Evolutionary conservation across 2,113 vertebrate species (phyloP), one percentile per base, ranked within the genome.

Genomic region (Gracilinanus agilis): DNA sequence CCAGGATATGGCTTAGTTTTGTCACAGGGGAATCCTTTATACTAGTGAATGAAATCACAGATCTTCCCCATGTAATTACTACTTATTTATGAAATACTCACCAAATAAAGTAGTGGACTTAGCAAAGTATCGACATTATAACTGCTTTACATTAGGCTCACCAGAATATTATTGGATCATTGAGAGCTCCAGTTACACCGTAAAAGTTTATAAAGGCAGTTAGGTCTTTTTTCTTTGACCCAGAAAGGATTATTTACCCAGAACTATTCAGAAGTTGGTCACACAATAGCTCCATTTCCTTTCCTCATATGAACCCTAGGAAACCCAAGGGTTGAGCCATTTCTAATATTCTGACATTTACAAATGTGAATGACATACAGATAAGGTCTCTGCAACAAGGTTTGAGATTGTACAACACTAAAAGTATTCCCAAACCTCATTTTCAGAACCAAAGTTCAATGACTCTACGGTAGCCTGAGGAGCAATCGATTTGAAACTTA

Each of bases 81-180:
- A 11, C 19, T 40, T 83, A 40, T 5, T 83, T 40, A 8, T 23
- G 67, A 83, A 83, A 40, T 83, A 67, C 13, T 29, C 61, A 67
- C 11, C 61, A 12, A 67, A 13, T 67, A 34, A 67, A 83, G 7
- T 83, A 12, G 21, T 83, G 67, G 1, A 83, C 9, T 7, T 83
- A 75, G 13, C 67, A 75, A n/a, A 75, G 29, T 75, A 75, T 75
- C 34, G n/a, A 21, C 40, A 34, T 90, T 92, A 11, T 23, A 40
- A 94, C 95, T 93, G 83, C 95, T 97, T 96, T 97, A 90, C 88
- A 94, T 90, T 92, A 93, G 53, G 54, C 91, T 97, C 91, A 93
- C 95, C 61, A 93, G 96, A 96, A 91, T 93, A 53, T 89, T 94
- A 88, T 25, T 53, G 55, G 16, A 49, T 75, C 54, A 24, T 54